Percentiles rank a stretch among this genome's conserved stretches.
phyloP scores from a whole-genome alignment of 2,113 vertebrate genomes.

The Nothoprocta pentlandii region DNA sequence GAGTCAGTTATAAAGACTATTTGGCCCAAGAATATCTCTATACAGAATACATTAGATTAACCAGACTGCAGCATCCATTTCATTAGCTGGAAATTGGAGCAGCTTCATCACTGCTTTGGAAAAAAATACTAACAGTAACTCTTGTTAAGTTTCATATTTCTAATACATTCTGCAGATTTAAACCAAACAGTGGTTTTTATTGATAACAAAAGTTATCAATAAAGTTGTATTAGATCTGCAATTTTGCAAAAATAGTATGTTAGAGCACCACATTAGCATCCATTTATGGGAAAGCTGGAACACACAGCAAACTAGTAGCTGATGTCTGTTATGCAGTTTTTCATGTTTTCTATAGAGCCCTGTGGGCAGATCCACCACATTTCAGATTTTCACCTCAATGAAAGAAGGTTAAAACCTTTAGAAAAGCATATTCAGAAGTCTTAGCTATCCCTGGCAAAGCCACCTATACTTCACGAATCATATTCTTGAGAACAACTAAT shows the following conservation, averaged over 20 bases:
- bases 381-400: not conserved
- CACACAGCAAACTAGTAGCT: not conserved
- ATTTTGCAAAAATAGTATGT: not conserved
- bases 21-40: not conserved
- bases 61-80: not conserved
- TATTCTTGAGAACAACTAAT: not conserved
- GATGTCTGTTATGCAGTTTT: not conserved
- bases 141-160: not conserved
- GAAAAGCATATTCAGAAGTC: not conserved
- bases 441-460: not conserved
- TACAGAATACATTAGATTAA: not conserved
- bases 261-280: not conserved
- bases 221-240: not conserved
- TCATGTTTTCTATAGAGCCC: not conserved
- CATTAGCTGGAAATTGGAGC: not conserved
- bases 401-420: not conserved
- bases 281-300: not conserved
- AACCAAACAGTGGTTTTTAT: not conserved
- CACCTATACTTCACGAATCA: not conserved
- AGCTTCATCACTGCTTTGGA: not conserved
- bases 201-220: not conserved
- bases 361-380: not conserved
- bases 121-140: not conserved
- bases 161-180: not conserved
- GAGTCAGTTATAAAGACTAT: not conserved